Evolutionary conservation across 2,113 vertebrate species (phyloP).

Genomic region (Murina feae): DNA sequence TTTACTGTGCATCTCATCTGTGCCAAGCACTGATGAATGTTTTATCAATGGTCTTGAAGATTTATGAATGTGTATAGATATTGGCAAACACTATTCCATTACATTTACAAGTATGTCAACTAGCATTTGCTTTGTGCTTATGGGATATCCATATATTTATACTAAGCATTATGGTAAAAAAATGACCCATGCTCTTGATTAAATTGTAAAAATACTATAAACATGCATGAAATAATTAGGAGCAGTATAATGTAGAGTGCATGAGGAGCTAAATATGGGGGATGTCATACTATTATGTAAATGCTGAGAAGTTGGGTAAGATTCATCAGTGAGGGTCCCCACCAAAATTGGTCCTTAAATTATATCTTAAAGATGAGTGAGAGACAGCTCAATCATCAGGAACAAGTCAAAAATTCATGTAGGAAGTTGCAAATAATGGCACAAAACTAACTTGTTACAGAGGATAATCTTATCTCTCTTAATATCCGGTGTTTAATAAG

Average conservation of each 20-base stretch:
- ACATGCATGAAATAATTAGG: neutral
- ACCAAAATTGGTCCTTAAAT: neutral
- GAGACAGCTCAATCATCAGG: neutral
- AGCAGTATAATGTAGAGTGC: neutral
- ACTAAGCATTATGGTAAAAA: neutral
- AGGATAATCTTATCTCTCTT: neutral
- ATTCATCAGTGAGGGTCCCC: neutral
- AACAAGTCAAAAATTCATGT: neutral
- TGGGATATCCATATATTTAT: neutral
- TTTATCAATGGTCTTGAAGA: neutral
- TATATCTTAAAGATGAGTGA: neutral
- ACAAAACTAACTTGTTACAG: neutral
- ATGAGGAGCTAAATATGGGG: neutral
- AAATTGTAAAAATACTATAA: neutral
- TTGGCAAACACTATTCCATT: neutral
- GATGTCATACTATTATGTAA: neutral
- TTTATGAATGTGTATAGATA: neutral
- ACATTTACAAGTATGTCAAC: neutral
- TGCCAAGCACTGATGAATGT: neutral
- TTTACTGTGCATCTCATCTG: neutral
- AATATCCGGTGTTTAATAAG: neutral
- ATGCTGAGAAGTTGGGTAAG: neutral
- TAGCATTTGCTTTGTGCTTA: neutral
- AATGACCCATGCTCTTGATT: neutral
- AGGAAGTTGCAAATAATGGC: neutral